Evolutionary conservation across 2,113 vertebrate genomes (phyloP).

Genomic region (Neodontobutis hainanensis): DNA sequence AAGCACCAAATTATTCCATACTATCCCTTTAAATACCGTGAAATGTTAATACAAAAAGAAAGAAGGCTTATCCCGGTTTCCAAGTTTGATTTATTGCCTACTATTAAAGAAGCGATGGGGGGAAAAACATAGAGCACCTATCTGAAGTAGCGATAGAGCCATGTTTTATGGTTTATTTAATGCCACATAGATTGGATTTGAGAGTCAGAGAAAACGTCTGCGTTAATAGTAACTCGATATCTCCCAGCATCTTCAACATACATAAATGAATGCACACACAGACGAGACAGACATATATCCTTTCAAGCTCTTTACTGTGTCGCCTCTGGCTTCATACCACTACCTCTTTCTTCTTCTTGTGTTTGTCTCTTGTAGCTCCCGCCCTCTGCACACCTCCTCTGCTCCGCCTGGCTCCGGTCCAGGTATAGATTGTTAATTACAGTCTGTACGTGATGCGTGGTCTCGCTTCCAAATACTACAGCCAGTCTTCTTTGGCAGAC

Average conservation of each 20-base stretch:
- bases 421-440: conserved; percentile 79
- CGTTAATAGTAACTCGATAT: background rate
- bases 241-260: conserved; percentile 5
- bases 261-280: conserved; percentile 12
- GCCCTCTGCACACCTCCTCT: conserved; percentile 42
- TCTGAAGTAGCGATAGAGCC: background rate
- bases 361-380: conserved; percentile 20
- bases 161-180: background rate
- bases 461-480: conserved; percentile 62
- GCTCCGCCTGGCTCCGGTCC: conserved; percentile 65
- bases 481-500: conserved; percentile 66
- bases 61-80: no score
- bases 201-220: background rate
- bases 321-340: conserved; percentile 46
- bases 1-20: no score
- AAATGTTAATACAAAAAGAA: no score
- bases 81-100: no score
- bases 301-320: conserved; percentile 29
- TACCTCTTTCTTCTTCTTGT: conserved; percentile 16
- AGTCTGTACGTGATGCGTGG: conserved; percentile 55
- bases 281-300: conserved; percentile 12
- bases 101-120: no score
- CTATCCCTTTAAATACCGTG: no score
- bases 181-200: conserved; percentile 3
- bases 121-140: background rate